A percentile compares a stretch with the other conserved stretches of the same genome.
These are phyloP conservation scores for Scomber scombrus DNA, from an alignment of 2,113 vertebrate genomes.

Conservation along the genomic window DNA sequence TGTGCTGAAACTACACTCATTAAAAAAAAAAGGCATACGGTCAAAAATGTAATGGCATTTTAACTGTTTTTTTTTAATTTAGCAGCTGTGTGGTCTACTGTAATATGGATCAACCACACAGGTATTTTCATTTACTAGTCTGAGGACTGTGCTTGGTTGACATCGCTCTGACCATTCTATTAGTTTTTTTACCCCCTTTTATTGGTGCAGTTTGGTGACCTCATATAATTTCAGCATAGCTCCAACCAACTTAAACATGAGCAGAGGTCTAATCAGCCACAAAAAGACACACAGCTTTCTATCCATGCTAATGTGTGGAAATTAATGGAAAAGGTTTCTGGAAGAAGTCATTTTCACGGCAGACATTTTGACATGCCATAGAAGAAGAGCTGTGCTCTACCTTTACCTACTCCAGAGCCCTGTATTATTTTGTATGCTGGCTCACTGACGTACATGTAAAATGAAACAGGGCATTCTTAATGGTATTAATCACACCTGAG, in stretches of 20 bases:
- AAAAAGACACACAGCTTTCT: too few relatives aligned
- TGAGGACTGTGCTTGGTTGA: background rate
- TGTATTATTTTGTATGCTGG: too few relatives aligned
- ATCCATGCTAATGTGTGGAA: too few relatives aligned
- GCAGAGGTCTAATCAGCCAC: background rate
- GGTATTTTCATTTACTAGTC: background rate
- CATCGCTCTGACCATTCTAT: background rate
- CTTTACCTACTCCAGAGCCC: too few relatives aligned
- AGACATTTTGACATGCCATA: too few relatives aligned
- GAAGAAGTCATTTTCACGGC: too few relatives aligned
- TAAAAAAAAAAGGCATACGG: background rate
- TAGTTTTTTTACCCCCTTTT: background rate
- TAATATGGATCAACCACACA: background rate
- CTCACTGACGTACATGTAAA: too few relatives aligned
- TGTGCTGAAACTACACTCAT: background rate
- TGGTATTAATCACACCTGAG: too few relatives aligned
- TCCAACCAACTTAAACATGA: background rate
- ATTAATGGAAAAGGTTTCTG: too few relatives aligned
- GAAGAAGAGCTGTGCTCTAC: too few relatives aligned
- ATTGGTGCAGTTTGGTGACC: background rate
- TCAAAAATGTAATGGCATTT: background rate
- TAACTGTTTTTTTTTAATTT: slow-evolving; percentile 5
- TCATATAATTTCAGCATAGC: background rate
- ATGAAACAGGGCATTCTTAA: too few relatives aligned
- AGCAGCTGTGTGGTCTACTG: too few relatives aligned